A percentile compares a stretch with the other conserved stretches of the same genome.
Conservation (phyloP, 2,888 invertebrate genomes). For the Hymenopus coronatus region DNA sequence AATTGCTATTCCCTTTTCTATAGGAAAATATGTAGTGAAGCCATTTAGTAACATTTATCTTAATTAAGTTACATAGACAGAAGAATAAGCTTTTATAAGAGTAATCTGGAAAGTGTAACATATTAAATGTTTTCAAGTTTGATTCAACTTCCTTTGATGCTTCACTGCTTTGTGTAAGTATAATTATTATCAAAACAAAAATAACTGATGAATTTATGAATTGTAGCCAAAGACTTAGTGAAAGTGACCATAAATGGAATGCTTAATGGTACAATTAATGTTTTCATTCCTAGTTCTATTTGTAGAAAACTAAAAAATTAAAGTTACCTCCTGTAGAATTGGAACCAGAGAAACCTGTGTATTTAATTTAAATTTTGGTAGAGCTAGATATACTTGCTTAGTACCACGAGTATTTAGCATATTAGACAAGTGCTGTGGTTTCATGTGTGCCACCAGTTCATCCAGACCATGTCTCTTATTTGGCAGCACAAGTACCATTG, state of each 20-base stretch:
- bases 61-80: no score
- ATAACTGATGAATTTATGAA: not conserved
- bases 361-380: constrained; percentile 52
- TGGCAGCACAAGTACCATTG: constrained; percentile 52
- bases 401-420: constrained; percentile 34
- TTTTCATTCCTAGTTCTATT: not conserved
- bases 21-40: no score
- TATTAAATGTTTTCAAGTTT: no score
- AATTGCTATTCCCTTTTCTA: no score
- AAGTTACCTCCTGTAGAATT: constrained; percentile 47
- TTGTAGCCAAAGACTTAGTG: not conserved
- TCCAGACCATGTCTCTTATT: constrained; percentile 42
- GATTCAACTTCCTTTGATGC: no score
- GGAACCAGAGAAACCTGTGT: constrained; percentile 47
- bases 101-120: no score
- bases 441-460: constrained; percentile 43
- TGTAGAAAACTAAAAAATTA: not conserved
- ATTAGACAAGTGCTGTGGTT: constrained; percentile 41
- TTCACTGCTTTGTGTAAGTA: no score
- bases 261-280: not conserved
- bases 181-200: no score
- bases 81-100: no score
- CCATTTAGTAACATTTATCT: no score
- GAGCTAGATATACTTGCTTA: constrained; percentile 45
- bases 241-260: not conserved